Conservation (phyloP, 2,888 invertebrate species). For the Sarcophaga variegata region DNA sequence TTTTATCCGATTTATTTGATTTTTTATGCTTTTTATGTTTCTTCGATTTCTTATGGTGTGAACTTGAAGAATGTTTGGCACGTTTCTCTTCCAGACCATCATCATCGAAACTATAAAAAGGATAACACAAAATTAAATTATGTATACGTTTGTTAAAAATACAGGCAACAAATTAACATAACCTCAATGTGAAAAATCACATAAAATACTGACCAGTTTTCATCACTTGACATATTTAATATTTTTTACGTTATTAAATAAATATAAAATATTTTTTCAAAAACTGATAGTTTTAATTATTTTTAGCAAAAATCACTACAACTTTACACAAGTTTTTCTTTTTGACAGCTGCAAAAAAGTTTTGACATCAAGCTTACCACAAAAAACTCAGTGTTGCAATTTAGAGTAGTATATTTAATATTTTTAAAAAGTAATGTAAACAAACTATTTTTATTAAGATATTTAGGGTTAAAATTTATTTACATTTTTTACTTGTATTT, state of each 20-base stretch:
- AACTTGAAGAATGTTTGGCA: conserved; percentile 71
- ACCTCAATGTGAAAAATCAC: conserved; percentile 60
- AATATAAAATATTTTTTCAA: background rate
- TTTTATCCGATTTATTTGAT: conserved; percentile 83
- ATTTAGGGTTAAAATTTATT: background rate
- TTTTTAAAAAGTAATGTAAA: background rate
- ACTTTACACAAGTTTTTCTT: conserved; percentile 1
- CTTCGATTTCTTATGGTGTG: conserved; percentile 82
- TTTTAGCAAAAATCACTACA: background rate
- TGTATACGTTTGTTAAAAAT: conserved; percentile 35
- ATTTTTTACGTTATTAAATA: background rate
- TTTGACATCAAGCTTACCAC: conserved; percentile 2
- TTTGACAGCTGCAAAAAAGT: conserved; percentile 36
- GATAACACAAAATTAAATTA: conserved; percentile 30
- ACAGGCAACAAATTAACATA: conserved; percentile 51
- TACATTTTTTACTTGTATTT: background rate
- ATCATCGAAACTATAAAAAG: conserved; percentile 74
- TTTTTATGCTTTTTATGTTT: conserved; percentile 88
- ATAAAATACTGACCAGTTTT: conserved; percentile 72
- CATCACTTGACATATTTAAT: conserved; percentile 72
- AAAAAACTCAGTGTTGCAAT: conserved; percentile 7
- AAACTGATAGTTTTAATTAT: background rate
- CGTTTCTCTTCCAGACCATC: conserved; percentile 74
- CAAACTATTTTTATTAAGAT: background rate
- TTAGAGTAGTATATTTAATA: background rate